A percentile compares a stretch with the other conserved stretches of the same genome.
Conservation (phyloP, 2,113 vertebrate genomes). For the Gopherus evgoodei region DNA sequence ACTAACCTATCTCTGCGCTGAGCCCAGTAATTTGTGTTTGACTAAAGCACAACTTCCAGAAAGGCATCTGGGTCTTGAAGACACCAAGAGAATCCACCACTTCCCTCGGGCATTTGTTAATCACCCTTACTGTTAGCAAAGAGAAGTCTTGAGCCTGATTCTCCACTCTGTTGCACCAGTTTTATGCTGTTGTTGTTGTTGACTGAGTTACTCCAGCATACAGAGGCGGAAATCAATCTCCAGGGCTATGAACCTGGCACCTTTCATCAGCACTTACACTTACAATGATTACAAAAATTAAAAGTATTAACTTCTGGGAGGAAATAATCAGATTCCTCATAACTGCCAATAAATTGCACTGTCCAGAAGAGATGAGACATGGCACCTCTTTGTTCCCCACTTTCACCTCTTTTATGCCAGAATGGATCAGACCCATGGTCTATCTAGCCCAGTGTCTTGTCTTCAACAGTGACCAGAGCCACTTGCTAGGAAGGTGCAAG, state of each 20-base stretch:
- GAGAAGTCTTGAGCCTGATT: neutral
- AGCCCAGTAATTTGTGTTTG: neutral
- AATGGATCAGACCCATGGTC: rapidly evolving
- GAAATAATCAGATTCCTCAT: neutral
- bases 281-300: neutral
- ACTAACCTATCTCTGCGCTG: neutral
- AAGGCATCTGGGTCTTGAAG: neutral
- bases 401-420: neutral
- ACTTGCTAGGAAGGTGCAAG: neutral
- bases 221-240: neutral
- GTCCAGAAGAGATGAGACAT: neutral
- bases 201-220: neutral
- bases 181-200: neutral
- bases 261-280: neutral
- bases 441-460: neutral
- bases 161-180: neutral
- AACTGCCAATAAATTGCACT: neutral
- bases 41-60: neutral
- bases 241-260: neutral
- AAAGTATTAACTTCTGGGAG: neutral
- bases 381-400: neutral
- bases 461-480: neutral
- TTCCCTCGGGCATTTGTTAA: neutral
- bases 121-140: rapidly evolving
- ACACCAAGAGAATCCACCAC: neutral